Evolutionary conservation across 2,888 invertebrate species (phyloP), one percentile per base, ranked within the genome.

Genomic region (Plutella xylostella): DNA sequence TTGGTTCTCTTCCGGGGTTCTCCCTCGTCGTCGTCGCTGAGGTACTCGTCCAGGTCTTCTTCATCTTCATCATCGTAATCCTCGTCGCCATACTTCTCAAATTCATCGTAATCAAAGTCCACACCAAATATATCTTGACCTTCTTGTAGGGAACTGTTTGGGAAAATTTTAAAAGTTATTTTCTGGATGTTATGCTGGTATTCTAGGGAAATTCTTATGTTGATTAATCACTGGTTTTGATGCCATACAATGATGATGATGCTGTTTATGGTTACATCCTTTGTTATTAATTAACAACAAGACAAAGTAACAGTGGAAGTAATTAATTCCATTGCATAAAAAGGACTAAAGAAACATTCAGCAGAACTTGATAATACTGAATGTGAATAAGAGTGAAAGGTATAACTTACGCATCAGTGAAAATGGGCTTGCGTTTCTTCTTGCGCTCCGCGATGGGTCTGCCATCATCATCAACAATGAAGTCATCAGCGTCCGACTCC

Each of bases 61-160:
- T 92, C 93, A 2, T 93, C 93, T 22, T 93, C 93, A 42, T 93
- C 92, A 45, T 92, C 91, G 58, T 94, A 92, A 50, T 93, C 93
- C 52, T 94, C 94, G 44, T 94, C 93, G 5, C 91, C 94, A 62
- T 93, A 93, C 62, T 93, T 93, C 44, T 91, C 90, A 72, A 96
- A 93, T 55, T 96, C 95, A 48, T 94, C 94, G 64, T 92, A 96
- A 64, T 96, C 97, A 75, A 98, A 98, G 70, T 98, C 98, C n/a
- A 98, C 97, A 21, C 98, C 99, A 68, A 99, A 99, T 54, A 98
- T 97, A 67, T 99, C 98, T 72, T 98, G 97, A 44, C 98, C 99
- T 72, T 98, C 96, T 88, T 98, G 97, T 15, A 98, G 80, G 0
- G 94, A 94, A 11, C 90, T 93, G 54, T n/a, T n/a, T n/a, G n/a